Evolutionary conservation across 2,797 vertebrate genomes (phyloP).

Genomic region (Otolemur crassicaudatus): DNA sequence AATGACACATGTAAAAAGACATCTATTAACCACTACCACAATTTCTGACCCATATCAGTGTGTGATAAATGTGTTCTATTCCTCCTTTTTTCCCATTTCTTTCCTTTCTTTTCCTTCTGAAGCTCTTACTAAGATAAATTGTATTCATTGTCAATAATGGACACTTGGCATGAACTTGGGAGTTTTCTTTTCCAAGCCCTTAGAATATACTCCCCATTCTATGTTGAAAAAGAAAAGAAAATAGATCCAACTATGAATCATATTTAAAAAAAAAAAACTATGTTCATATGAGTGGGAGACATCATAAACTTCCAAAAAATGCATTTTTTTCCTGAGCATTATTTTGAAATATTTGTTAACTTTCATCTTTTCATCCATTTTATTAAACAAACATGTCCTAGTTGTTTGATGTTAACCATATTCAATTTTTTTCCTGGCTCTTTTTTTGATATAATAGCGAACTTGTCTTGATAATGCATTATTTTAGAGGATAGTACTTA

Average conservation of each 20-base stretch:
- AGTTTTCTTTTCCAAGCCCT: neutral
- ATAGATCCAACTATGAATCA: neutral
- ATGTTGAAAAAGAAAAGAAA: neutral
- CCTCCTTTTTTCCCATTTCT: neutral
- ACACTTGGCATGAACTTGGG: neutral
- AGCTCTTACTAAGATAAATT: neutral
- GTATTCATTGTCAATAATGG: neutral
- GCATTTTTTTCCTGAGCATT: neutral
- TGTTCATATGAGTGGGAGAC: neutral
- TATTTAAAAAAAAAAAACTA: neutral
- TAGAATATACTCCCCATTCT: neutral
- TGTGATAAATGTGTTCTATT: neutral
- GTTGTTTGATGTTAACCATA: neutral
- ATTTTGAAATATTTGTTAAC: slow-evolving; percentile 12
- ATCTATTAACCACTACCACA: neutral
- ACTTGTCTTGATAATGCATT: slow-evolving; percentile 16
- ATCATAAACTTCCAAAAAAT: neutral
- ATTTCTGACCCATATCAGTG: neutral
- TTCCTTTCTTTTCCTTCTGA: neutral
- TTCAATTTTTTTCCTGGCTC: neutral
- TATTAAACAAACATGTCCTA: neutral
- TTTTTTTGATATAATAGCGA: neutral
- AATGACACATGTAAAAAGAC: neutral
- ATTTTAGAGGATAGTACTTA: neutral
- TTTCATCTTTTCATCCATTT: slow-evolving; percentile 9